A percentile compares a stretch with the other conserved stretches of the same genome.
These are phyloP conservation scores for Zeugodacus cucurbitae DNA, from an alignment of 1,140 invertebrate species.

Conservation along the genomic window DNA sequence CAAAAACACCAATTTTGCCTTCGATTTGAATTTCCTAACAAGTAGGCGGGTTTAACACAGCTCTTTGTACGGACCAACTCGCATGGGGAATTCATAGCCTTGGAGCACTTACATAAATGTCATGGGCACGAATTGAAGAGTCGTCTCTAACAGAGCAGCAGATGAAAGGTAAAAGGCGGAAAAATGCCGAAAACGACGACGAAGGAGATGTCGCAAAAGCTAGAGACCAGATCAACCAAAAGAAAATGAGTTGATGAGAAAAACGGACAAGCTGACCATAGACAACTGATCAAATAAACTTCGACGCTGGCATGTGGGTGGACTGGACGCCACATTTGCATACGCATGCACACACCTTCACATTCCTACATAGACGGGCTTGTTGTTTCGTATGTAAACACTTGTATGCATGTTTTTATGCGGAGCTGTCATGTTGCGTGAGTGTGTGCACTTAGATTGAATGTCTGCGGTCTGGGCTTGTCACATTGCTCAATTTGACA, in stretches of 20 bases:
- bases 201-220: neutral
- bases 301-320: neutral
- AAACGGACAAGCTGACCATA: neutral
- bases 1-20: too few relatives aligned
- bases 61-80: too few relatives aligned
- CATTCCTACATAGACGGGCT: neutral
- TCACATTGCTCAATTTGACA: constrained; percentile 10
- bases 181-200: neutral
- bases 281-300: neutral
- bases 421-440: neutral
- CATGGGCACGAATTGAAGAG: neutral
- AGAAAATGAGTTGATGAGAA: neutral
- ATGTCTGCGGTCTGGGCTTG: neutral
- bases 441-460: neutral
- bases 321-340: neutral
- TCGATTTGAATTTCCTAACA: too few relatives aligned
- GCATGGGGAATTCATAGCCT: neutral
- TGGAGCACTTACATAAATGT: neutral
- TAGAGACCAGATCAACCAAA: neutral
- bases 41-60: too few relatives aligned
- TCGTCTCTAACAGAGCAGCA: neutral
- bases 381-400: neutral
- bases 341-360: neutral
- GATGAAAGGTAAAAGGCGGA: neutral
- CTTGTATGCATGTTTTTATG: neutral